Evolutionary conservation across 2,888 invertebrate species (phyloP).

Genomic region (Fragum fragum): DNA sequence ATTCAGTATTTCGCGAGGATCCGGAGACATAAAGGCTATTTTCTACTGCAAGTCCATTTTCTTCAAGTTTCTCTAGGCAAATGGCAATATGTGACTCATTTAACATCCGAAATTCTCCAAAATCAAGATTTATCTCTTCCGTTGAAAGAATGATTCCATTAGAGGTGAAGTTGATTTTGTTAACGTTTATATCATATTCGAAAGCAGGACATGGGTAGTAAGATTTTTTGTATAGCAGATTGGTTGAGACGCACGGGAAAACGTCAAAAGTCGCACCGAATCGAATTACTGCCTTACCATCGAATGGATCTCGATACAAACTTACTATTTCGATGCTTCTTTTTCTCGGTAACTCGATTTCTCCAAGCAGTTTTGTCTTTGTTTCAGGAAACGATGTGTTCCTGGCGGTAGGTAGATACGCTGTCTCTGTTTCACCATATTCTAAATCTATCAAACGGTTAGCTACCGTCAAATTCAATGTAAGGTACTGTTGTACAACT

Average conservation of each 20-base stretch:
- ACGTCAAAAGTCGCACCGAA: background rate
- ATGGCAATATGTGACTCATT: constrained; percentile 2
- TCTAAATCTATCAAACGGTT: background rate
- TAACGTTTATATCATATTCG: background rate
- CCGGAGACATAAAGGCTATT: background rate
- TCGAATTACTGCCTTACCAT: background rate
- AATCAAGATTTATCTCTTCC: background rate
- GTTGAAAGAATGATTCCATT: background rate
- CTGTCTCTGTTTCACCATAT: background rate
- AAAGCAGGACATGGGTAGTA: background rate
- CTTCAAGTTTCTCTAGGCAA: background rate
- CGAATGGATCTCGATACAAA: background rate
- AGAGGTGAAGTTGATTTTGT: background rate
- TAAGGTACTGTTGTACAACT: background rate
- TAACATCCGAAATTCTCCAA: background rate
- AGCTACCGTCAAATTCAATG: background rate
- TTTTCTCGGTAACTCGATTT: background rate
- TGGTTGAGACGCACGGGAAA: background rate
- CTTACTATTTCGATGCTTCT: background rate
- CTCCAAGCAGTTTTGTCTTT: background rate
- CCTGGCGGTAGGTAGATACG: background rate
- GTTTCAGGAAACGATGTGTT: background rate
- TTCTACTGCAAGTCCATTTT: background rate
- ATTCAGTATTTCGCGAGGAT: background rate
- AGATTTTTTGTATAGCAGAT: background rate